A percentile compares a stretch with the other conserved stretches of the same genome.
Conservation (phyloP, 1,140 invertebrate genomes). For the Drosophila rufa region DNA sequence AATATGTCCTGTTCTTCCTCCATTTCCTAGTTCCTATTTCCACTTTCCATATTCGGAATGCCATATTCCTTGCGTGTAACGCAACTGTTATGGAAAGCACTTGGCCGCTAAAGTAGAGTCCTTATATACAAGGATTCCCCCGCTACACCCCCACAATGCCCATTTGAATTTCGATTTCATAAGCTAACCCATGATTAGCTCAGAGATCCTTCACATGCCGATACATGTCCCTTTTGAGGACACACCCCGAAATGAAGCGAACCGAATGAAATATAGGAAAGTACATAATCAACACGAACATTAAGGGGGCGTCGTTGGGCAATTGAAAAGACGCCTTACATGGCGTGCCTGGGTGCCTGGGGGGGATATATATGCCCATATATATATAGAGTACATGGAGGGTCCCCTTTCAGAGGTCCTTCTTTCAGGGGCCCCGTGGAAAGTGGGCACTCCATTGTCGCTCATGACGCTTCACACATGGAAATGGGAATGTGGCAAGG, state of each 20-base stretch:
- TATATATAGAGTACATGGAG: conserved; percentile 35
- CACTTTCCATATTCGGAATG: conserved; percentile 1
- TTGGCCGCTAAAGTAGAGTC: conserved; percentile 31
- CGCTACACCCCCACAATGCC: no score
- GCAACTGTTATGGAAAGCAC: conserved; percentile 40
- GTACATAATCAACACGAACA: conserved; percentile 78
- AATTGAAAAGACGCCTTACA: conserved; percentile 58
- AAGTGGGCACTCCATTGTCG: conserved; percentile 60
- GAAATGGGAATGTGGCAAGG: background rate
- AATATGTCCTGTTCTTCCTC: background rate
- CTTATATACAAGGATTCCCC: conserved; percentile 33
- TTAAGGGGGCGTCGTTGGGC: conserved; percentile 53
- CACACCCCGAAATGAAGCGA: conserved; percentile 33
- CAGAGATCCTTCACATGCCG: conserved; percentile 55
- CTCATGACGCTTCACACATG: conserved; percentile 60
- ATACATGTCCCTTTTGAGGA: conserved; percentile 20
- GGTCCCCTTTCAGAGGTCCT: conserved; percentile 43
- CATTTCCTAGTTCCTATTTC: background rate
- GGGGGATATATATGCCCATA: background rate
- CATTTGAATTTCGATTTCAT: conserved; percentile 69
- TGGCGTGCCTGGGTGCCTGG: conserved; percentile 12
- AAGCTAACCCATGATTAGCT: conserved; percentile 68
- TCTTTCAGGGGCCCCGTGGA: conserved; percentile 1
- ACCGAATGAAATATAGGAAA: conserved; percentile 40
- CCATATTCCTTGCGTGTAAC: conserved; percentile 30